Conservation (phyloP, 2,797 vertebrate genomes). For the Sebastes diaconus region DNA sequence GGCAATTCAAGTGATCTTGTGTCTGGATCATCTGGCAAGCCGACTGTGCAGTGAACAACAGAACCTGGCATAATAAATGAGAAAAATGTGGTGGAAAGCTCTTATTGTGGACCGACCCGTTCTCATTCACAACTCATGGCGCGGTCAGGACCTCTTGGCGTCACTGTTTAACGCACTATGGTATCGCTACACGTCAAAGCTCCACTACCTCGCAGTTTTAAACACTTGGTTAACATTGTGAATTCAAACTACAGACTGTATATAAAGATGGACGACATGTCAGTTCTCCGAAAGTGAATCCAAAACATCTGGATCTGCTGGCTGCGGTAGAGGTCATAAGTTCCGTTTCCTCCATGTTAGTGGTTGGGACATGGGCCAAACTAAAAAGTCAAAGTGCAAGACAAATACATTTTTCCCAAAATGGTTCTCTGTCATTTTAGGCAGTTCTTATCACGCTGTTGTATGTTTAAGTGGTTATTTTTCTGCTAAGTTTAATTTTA, state of each 20-base stretch:
- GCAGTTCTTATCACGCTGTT: too few relatives aligned
- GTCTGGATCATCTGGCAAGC: slow-evolving; percentile 26
- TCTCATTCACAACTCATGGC: background rate
- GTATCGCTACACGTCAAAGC: background rate
- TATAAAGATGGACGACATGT: too few relatives aligned
- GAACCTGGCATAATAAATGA: slow-evolving; percentile 30
- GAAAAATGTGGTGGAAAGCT: slow-evolving; percentile 7
- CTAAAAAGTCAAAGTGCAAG: too few relatives aligned
- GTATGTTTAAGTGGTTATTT: too few relatives aligned
- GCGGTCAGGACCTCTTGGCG: background rate
- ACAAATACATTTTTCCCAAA: too few relatives aligned
- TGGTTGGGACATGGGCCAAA: too few relatives aligned
- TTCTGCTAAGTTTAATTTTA: too few relatives aligned
- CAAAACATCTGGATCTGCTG: too few relatives aligned
- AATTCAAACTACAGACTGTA: background rate
- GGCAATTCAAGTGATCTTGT: slow-evolving; percentile 51
- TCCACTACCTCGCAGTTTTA: background rate
- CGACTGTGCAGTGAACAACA: background rate
- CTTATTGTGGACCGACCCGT: background rate
- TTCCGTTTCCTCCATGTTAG: too few relatives aligned
- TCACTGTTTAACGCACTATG: background rate
- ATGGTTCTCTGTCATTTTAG: too few relatives aligned
- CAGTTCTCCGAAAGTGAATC: too few relatives aligned
- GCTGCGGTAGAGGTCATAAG: too few relatives aligned
- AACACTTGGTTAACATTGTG: background rate